These are phyloP conservation scores for Andrena cerasifolii DNA, from an alignment of 1,140 invertebrate genomes.

Conservation along the genomic window DNA sequence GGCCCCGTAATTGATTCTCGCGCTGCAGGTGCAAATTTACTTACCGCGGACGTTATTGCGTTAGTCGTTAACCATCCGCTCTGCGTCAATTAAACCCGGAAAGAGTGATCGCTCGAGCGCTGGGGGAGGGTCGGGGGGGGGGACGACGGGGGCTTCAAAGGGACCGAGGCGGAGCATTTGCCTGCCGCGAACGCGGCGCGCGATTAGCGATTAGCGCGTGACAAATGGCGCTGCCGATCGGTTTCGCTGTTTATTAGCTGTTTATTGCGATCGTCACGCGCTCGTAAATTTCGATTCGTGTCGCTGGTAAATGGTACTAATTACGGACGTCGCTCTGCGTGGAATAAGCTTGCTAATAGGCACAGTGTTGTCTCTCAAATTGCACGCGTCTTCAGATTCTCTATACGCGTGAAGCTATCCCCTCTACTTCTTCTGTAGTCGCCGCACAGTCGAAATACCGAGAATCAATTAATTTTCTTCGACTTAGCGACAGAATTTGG, in stretches of 20 bases:
- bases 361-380: no score
- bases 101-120: neutral
- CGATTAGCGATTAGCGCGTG: neutral
- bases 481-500: no score
- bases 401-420: no score
- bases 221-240: neutral
- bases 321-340: no score
- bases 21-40: slow-evolving; percentile 57
- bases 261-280: neutral
- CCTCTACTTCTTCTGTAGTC: no score
- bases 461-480: no score
- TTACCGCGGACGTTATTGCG: neutral
- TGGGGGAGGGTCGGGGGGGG: neutral
- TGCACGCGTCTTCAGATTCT: no score
- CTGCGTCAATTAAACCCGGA: slow-evolving; percentile 37
- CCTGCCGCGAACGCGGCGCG: neutral
- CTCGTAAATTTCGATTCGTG: neutral
- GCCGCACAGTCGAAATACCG: no score
- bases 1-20: slow-evolving; percentile 50
- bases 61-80: slow-evolving; percentile 19
- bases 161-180: no score
- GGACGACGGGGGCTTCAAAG: neutral
- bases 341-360: no score
- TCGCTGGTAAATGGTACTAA: neutral
- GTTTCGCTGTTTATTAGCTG: neutral